Conservation (phyloP, 2,888 invertebrate genomes). For the Eupithecia pulchellata region DNA sequence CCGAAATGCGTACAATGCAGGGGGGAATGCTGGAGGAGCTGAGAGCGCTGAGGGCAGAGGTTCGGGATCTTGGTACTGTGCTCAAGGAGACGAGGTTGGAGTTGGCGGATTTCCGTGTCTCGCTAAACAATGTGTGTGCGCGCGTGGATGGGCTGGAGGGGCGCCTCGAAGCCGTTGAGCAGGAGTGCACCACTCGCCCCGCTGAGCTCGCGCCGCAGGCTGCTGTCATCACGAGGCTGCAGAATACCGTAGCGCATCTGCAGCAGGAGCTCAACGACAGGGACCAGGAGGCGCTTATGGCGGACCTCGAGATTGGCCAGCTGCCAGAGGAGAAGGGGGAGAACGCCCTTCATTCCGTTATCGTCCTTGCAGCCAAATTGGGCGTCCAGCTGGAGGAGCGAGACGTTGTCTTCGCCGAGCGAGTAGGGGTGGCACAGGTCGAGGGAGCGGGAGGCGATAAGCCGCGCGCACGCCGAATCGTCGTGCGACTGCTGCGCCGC, state of each 20-base stretch:
- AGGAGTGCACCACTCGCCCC: background rate
- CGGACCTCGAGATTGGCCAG: background rate
- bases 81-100: too few species aligned
- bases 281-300: constrained; percentile 11
- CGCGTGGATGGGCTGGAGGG: background rate
- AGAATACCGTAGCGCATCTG: background rate
- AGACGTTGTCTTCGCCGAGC: too few species aligned
- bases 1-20: too few species aligned
- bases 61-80: too few species aligned
- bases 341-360: background rate
- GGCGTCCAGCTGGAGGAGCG: too few species aligned
- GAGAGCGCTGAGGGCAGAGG: too few species aligned
- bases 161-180: background rate
- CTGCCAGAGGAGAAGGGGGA: background rate
- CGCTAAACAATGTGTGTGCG: background rate
- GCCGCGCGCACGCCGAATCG: background rate
- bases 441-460: too few species aligned
- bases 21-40: too few species aligned
- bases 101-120: background rate
- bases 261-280: constrained; percentile 3
- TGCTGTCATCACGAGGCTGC: background rate
- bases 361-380: background rate
- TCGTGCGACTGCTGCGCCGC: background rate
- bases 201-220: background rate
- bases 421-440: too few species aligned